Evolutionary conservation across 2,888 invertebrate genomes (phyloP).

Genomic region (Acronicta alni): DNA sequence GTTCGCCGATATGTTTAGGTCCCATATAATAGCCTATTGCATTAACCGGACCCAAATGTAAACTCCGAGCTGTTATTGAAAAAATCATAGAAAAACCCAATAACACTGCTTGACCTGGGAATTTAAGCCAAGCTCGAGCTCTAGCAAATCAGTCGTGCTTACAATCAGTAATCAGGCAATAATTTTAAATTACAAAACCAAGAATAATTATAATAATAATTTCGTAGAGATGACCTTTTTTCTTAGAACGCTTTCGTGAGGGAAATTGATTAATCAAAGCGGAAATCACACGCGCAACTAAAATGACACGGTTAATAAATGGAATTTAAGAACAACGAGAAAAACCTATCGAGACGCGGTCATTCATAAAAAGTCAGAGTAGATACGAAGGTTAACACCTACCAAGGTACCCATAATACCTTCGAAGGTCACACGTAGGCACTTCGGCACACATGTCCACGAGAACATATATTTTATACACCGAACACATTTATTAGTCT

Average conservation of each 20-base stretch:
- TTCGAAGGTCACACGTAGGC: constrained; percentile 42
- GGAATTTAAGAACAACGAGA: constrained; percentile 43
- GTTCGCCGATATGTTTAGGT: too few species aligned
- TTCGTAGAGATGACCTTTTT: constrained; percentile 23
- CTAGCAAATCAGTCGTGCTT: too few species aligned
- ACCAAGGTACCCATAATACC: constrained; percentile 37
- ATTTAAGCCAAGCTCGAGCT: too few species aligned
- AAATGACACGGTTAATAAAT: constrained; percentile 55
- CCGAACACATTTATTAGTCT: constrained; percentile 16
- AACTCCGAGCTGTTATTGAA: too few species aligned
- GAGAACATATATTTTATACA: constrained; percentile 31
- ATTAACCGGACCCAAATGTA: too few species aligned
- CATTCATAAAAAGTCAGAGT: constrained; percentile 55
- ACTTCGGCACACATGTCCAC: constrained; percentile 21
- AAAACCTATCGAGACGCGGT: constrained; percentile 39
- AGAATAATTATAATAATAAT: too few species aligned
- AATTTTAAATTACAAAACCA: too few species aligned
- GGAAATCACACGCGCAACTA: constrained; percentile 56
- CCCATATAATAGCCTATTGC: too few species aligned
- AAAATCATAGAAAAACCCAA: too few species aligned
- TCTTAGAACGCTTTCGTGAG: constrained; percentile 30
- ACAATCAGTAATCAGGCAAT: too few species aligned
- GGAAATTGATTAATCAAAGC: constrained; percentile 43
- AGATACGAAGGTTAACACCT: constrained; percentile 53
- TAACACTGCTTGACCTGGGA: too few species aligned